Conservation (phyloP, 2,888 invertebrate genomes). For the Venusia cambrica region DNA sequence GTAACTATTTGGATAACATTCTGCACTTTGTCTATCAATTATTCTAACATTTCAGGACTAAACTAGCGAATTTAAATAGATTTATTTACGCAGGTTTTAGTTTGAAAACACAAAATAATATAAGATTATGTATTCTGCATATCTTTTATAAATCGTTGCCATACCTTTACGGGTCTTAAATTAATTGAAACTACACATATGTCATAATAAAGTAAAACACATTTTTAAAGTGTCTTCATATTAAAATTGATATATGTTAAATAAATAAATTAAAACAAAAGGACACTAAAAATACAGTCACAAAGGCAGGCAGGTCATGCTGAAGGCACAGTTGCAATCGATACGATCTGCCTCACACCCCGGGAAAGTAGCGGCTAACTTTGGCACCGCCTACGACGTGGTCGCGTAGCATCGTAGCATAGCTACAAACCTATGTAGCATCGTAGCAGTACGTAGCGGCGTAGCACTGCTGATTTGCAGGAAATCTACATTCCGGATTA, state of each 20-base stretch:
- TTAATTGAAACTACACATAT: too few species aligned
- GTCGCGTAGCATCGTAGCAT: conserved; percentile 40
- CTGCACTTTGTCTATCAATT: not conserved
- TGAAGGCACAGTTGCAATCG: conserved; percentile 50
- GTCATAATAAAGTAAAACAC: too few species aligned
- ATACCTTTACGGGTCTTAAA: too few species aligned
- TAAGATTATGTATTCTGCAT: too few species aligned
- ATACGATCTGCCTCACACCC: conserved; percentile 53
- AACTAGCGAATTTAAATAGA: too few species aligned
- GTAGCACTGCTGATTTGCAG: conserved; percentile 31
- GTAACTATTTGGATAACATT: conserved; percentile 37
- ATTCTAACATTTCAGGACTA: not conserved
- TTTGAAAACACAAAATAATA: too few species aligned
- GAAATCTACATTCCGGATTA: conserved; percentile 23
- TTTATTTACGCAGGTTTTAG: too few species aligned
- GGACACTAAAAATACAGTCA: conserved; percentile 26
- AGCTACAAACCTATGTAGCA: conserved; percentile 32
- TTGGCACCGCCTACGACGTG: conserved; percentile 56
- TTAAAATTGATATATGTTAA: too few species aligned
- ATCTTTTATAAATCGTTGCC: not conserved
- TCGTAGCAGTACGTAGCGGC: conserved; percentile 32
- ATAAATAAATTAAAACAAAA: too few species aligned
- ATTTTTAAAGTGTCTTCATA: too few species aligned
- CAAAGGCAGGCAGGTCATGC: conserved; percentile 38
- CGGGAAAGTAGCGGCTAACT: conserved; percentile 53